A percentile compares a stretch with the other conserved stretches of the same genome.
phyloP scores from a whole-genome alignment of 2,888 invertebrate species.

The Macaria liturata region DNA sequence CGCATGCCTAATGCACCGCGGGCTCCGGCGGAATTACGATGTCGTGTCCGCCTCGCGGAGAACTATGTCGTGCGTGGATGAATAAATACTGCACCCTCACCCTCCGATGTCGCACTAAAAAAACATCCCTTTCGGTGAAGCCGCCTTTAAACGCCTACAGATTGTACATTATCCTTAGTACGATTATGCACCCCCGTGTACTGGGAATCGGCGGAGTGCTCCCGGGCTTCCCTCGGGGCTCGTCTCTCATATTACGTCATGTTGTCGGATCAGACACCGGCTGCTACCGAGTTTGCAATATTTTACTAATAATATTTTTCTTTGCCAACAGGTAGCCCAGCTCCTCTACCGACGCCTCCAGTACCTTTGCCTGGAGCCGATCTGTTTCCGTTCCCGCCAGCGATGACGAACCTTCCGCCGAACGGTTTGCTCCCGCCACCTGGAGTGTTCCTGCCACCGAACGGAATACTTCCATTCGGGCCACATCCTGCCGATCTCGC shows the following conservation, averaged over 20 bases:
- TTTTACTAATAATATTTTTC: slow-evolving; percentile 34
- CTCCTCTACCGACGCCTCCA: slow-evolving; percentile 63
- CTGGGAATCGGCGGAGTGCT: slow-evolving; percentile 79
- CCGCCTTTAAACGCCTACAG: slow-evolving; percentile 84
- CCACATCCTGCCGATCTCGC: slow-evolving; percentile 80
- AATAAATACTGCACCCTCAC: slow-evolving; percentile 84
- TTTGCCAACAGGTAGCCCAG: slow-evolving; percentile 74
- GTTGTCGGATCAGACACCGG: slow-evolving; percentile 61
- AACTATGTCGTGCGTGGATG: slow-evolving; percentile 74
- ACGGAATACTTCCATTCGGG: slow-evolving; percentile 79
- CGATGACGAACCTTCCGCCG: slow-evolving; percentile 70
- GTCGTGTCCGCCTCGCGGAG: slow-evolving; percentile 70
- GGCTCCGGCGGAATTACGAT: slow-evolving; percentile 66
- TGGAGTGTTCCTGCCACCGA: slow-evolving; percentile 81
- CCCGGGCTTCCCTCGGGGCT: slow-evolving; percentile 68
- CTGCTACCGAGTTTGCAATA: slow-evolving; percentile 36
- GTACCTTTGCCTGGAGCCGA: slow-evolving; percentile 70
- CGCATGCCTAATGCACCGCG: slow-evolving; percentile 68
- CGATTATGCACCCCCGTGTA: slow-evolving; percentile 83
- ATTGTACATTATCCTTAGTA: slow-evolving; percentile 84
- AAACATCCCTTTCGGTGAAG: slow-evolving; percentile 82
- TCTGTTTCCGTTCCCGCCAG: slow-evolving; percentile 72
- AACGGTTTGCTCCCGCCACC: slow-evolving; percentile 82
- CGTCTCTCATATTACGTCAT: slow-evolving; percentile 81
- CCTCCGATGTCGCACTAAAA: slow-evolving; percentile 80